Conservation (phyloP, 2,797 vertebrate genomes). For the Protonibea diacanthus region DNA sequence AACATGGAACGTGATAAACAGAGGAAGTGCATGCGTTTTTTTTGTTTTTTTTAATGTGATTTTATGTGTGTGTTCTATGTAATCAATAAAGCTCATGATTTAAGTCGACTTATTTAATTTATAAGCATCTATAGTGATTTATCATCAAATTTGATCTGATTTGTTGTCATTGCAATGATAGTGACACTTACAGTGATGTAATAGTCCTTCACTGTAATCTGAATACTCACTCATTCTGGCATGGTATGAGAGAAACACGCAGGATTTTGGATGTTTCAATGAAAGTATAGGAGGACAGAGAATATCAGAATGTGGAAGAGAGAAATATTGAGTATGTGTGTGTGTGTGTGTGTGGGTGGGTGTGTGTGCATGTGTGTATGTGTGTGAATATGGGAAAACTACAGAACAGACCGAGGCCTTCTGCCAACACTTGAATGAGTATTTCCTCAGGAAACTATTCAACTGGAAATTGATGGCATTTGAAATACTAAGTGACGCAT, state of each 20-base stretch:
- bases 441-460: slow-evolving; percentile 82
- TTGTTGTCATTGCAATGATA: not conserved
- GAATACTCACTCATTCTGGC: not conserved
- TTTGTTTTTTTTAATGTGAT: not conserved
- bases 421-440: slow-evolving; percentile 70
- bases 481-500: slow-evolving; percentile 72
- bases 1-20: not conserved
- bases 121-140: not conserved
- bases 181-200: not conserved
- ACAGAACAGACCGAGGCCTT: slow-evolving; percentile 44
- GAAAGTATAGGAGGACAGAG: not conserved
- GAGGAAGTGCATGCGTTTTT: not conserved
- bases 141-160: not conserved
- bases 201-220: not conserved
- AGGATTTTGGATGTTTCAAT: slow-evolving; percentile 1
- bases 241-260: no score
- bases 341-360: not conserved
- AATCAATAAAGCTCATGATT: not conserved
- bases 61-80: no score
- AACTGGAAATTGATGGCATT: slow-evolving; percentile 75
- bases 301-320: not conserved
- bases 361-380: not conserved
- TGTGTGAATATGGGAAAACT: slow-evolving; percentile 48
- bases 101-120: not conserved
- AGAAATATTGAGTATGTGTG: not conserved